Base-by-base conservation (phyloP, 2,113 vertebrate species). In the Odobenus rosmarus region DNA sequence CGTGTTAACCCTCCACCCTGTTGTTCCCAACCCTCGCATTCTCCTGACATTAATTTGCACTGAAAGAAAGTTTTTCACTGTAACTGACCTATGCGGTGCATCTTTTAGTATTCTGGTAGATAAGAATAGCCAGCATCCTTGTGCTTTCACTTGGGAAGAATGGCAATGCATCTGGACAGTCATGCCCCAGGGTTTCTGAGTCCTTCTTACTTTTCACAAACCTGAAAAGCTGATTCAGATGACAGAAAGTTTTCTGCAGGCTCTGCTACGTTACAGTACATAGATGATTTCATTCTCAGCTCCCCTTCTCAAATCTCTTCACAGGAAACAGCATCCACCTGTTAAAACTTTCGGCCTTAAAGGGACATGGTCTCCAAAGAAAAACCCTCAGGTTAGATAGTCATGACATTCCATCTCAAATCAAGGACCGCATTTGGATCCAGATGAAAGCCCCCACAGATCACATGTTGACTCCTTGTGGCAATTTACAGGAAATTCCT, bases 81-180 rank as follows among this genome's bases (percentile, higher is more conserved):
- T 39, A 23, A 39, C 19, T 5, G 69, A 11, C 19, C n/a, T 18
- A 5, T 46, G n/a, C 2, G 4, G 39, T 4, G 23, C 39, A 7
- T 24, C 23, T 42, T 13, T 7, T 15, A 12, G 39, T 5, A 1
- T 26, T 26, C 36, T 0, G 1, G 71, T 36, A 11, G n/a, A 5
- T 19, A 23, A 9, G 8, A 18, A 4, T 0, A 39, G 69, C n/a
- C 67, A 12, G n/a, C 1, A 0, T 21, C 69, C 21, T 23, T 13
- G 12, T 23, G 69, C 69, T 13, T 11, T 39, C 19, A 4, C 36
- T 12, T 11, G 69, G 69, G 36, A 72, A 23, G 19, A 23, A 11
- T 1, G 19, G n/a, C 67, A 4, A 7, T 36, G n/a, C n/a, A 1
- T 9, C n/a, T 23, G 69, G n/a, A 18, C 69, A 23, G 5, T 39